phyloP scores from a whole-genome alignment of 1,140 invertebrate genomes.

The Heliconius hermathena region DNA sequence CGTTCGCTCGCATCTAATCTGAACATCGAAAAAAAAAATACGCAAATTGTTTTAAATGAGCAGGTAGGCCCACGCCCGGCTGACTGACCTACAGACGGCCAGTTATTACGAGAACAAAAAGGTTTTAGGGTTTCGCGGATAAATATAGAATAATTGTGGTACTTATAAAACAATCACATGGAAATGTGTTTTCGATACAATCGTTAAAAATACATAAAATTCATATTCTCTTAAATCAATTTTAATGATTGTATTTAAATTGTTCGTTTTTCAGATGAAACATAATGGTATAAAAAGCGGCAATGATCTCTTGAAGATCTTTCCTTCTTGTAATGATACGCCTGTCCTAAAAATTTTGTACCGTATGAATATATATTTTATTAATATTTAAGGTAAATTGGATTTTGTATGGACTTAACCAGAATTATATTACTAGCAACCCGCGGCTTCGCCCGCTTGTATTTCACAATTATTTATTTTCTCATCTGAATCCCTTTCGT shows the following conservation, averaged over 20 bases:
- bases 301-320: too few relatives aligned
- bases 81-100: slow-evolving; percentile 74
- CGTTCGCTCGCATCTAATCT: slow-evolving; percentile 63
- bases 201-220: slow-evolving; percentile 45
- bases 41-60: slow-evolving; percentile 79
- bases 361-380: neutral
- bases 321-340: neutral
- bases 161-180: slow-evolving; percentile 48
- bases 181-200: slow-evolving; percentile 40
- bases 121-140: slow-evolving; percentile 49
- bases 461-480: too few relatives aligned
- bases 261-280: slow-evolving; percentile 8
- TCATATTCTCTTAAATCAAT: slow-evolving; percentile 18
- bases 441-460: too few relatives aligned
- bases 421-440: neutral
- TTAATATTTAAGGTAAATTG: too few relatives aligned
- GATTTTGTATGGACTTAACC: too few relatives aligned
- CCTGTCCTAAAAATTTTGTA: neutral
- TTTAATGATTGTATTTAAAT: slow-evolving; percentile 6
- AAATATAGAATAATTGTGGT: slow-evolving; percentile 50
- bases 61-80: slow-evolving; percentile 67
- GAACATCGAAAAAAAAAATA: slow-evolving; percentile 58
- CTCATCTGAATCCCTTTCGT: too few relatives aligned
- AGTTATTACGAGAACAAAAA: slow-evolving; percentile 60
- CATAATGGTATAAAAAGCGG: neutral